Conservation (phyloP, 2,113 vertebrate genomes). For the Paracanthobrama guichenoti region DNA sequence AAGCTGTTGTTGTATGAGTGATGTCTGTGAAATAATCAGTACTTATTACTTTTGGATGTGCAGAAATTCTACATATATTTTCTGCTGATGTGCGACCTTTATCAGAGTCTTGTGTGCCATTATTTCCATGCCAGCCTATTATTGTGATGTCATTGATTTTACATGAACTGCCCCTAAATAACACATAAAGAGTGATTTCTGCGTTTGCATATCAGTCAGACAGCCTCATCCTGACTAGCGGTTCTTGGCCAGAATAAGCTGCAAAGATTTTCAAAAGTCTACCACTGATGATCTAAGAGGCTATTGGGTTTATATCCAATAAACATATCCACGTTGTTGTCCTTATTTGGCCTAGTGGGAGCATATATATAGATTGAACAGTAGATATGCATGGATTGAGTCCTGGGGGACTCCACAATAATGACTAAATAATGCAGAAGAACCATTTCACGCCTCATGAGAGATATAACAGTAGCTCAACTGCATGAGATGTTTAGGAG, state of each 20-base stretch:
- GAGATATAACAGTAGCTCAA: constrained; percentile 4
- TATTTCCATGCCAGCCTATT: background rate
- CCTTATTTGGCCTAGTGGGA: background rate
- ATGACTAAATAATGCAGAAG: constrained; percentile 15
- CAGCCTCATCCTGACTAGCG: background rate
- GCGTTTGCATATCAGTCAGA: background rate
- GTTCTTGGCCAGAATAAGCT: background rate
- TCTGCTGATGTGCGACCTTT: background rate
- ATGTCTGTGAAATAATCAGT: background rate
- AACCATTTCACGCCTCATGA: constrained; percentile 20
- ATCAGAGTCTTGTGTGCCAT: background rate
- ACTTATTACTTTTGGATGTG: background rate
- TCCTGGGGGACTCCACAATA: background rate
- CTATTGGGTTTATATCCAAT: constrained; percentile 10
- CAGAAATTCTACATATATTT: background rate
- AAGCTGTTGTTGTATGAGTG: background rate
- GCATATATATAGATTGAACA: background rate
- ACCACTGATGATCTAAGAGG: background rate
- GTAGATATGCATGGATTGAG: background rate
- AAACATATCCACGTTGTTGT: background rate
- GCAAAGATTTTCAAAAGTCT: constrained; percentile 6
- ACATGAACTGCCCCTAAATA: background rate
- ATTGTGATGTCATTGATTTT: background rate
- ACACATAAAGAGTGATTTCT: background rate
- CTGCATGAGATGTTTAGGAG: background rate